A percentile compares a stretch with the other conserved stretches of the same genome.
Evolutionary conservation across 2,888 invertebrate species (phyloP).

Genomic region (Hemicrepidius hirtus): DNA sequence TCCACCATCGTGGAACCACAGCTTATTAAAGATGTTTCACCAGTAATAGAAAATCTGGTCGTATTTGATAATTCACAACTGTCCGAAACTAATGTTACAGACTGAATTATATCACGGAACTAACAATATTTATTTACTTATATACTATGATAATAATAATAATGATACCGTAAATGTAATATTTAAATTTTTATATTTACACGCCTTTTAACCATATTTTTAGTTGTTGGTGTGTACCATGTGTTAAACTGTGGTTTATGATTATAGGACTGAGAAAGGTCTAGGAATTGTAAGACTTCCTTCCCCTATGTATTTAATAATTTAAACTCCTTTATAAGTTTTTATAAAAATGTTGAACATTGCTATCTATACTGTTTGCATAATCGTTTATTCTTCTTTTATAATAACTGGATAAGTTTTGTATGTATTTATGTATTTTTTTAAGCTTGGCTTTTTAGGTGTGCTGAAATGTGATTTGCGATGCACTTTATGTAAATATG

Average conservation of each 20-base stretch:
- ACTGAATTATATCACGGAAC: slow-evolving; percentile 62
- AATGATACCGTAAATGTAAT: slow-evolving; percentile 51
- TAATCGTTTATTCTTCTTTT: slow-evolving; percentile 44
- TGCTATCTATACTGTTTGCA: slow-evolving; percentile 31
- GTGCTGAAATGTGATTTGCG: slow-evolving; percentile 69
- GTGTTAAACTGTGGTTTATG: slow-evolving; percentile 66
- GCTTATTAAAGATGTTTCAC: slow-evolving; percentile 69
- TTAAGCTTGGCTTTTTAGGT: slow-evolving; percentile 67
- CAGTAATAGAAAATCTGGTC: slow-evolving; percentile 66
- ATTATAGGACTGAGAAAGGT: slow-evolving; percentile 48
- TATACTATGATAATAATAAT: slow-evolving; percentile 15
- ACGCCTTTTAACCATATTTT: slow-evolving; percentile 56
- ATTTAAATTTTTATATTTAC: slow-evolving; percentile 67
- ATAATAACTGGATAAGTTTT: slow-evolving; percentile 56
- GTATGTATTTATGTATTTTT: slow-evolving; percentile 66
- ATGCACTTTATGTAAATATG: slow-evolving; percentile 68
- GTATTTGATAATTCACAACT: slow-evolving; percentile 65
- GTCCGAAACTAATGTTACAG: slow-evolving; percentile 63
- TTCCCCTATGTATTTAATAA: slow-evolving; percentile 31
- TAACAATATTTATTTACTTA: slow-evolving; percentile 46
- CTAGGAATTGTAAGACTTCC: slow-evolving; percentile 28
- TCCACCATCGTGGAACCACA: slow-evolving; percentile 55
- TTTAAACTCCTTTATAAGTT: slow-evolving; percentile 32
- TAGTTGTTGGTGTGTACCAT: slow-evolving; percentile 63
- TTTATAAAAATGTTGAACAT: slow-evolving; percentile 19